Percentiles rank a stretch among this genome's conserved stretches.
phyloP scores from a whole-genome alignment of 2,113 vertebrate genomes.

The Sminthopsis crassicaudata region DNA sequence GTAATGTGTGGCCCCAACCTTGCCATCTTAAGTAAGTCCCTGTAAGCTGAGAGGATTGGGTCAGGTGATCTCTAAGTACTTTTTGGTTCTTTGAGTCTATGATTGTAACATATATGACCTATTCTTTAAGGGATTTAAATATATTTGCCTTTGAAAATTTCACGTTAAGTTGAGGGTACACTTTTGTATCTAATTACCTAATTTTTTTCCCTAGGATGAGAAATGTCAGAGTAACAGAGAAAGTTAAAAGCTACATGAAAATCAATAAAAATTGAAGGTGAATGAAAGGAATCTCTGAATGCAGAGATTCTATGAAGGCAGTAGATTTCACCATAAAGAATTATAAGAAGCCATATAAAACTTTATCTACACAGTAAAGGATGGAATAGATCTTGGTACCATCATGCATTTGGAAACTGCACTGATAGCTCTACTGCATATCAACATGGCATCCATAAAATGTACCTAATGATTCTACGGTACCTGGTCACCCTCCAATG shows the following conservation, averaged over 20 bases:
- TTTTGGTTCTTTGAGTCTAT: background rate
- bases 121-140: background rate
- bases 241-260: background rate
- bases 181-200: background rate
- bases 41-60: background rate
- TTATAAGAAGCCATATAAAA: background rate
- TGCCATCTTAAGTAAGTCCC: background rate
- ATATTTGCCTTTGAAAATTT: background rate
- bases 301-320: background rate
- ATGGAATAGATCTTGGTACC: background rate
- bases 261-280: background rate
- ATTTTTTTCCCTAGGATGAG: background rate
- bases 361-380: background rate
- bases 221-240: background rate
- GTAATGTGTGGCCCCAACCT: background rate
- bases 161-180: background rate
- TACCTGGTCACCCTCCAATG: background rate
- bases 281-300: background rate
- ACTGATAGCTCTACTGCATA: background rate
- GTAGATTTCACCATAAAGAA: background rate
- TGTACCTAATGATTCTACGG: background rate
- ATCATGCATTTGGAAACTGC: background rate
- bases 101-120: background rate
- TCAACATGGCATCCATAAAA: background rate
- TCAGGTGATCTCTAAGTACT: background rate